Base-by-base conservation (phyloP, 2,888 invertebrate genomes). In the Noctua janthe region DNA sequence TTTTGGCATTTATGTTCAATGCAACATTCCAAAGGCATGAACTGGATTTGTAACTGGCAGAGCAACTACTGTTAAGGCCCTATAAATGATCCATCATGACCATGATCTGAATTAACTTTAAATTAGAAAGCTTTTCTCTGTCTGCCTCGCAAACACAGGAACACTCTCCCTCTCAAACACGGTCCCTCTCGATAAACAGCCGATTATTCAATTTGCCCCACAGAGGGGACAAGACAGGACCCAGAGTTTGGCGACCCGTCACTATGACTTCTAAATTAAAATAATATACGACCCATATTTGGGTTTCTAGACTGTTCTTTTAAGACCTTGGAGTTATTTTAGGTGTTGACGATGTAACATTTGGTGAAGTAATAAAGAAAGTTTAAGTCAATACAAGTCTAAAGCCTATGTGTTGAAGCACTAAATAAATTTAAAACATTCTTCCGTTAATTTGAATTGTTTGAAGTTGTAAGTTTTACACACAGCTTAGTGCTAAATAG, bases 141-240 rank as follows among this genome's bases (percentile, higher is more conserved):
- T 81, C 78, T 79, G 66, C 59, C 56, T 73, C 43, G 11, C 62
- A 29, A 72, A 82, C 64, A 17, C 62, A 73, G 77, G 76, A 80
- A 82, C 73, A 78, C 71, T 87, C 64, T 83, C 78, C 83, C 87
- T 80, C 74, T 76, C 74, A 59, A 54, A 20, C 74, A 76, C 69
- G 74, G 74, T 84, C 83, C 85, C 87, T 85, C 75, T 74, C 71
- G 56, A 74, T 87, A 82, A 82, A 85, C 76, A 85, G 87, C 6
- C 89, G 70, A 89, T 89, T 89, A 89, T 89, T 74, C 89, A 89
- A 89, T 89, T 89, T 84, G 85, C 78, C 70, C 64, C 70, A 74
- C 54, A 49, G 85, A 84, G 88, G 89, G 89, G 89, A 88, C 83
- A 83, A 80, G 59, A 62, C 81, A 77, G 83, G 79, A 74, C 56